Conservation (phyloP, 2,797 vertebrate genomes). For the Bradypus variegatus region DNA sequence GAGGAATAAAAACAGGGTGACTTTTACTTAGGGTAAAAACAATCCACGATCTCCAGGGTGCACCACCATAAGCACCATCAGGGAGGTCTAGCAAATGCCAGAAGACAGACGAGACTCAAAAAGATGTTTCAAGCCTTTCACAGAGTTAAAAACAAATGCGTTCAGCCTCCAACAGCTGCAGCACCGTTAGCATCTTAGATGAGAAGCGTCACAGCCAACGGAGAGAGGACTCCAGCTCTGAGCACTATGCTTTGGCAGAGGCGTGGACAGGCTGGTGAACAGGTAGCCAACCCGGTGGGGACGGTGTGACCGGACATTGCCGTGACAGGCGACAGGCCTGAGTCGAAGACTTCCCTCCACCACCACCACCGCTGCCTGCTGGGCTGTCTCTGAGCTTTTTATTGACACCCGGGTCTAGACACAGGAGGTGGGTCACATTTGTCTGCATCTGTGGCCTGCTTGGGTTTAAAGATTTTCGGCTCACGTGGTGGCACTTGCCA, state of each 20-base stretch:
- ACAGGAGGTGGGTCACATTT: background rate
- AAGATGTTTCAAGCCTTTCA: background rate
- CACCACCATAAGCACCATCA: background rate
- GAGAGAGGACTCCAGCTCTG: background rate
- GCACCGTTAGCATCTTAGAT: background rate
- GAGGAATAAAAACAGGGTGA: background rate
- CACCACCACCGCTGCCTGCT: fast-evolving
- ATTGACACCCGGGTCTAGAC: background rate
- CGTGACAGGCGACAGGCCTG: background rate
- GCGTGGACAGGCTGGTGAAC: background rate
- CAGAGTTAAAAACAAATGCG: background rate
- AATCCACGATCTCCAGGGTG: background rate
- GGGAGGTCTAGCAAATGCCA: background rate
- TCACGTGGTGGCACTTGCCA: background rate
- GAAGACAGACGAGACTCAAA: background rate
- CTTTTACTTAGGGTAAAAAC: background rate
- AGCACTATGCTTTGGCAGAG: background rate
- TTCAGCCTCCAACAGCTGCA: background rate
- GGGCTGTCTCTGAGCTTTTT: background rate
- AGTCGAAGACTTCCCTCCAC: background rate
- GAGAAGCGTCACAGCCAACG: background rate
- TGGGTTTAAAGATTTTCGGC: background rate
- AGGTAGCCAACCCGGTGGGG: background rate
- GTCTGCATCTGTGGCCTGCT: background rate
- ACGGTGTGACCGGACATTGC: background rate